Conservation (phyloP, 2,113 vertebrate genomes). For the Pelobates fuscus region DNA sequence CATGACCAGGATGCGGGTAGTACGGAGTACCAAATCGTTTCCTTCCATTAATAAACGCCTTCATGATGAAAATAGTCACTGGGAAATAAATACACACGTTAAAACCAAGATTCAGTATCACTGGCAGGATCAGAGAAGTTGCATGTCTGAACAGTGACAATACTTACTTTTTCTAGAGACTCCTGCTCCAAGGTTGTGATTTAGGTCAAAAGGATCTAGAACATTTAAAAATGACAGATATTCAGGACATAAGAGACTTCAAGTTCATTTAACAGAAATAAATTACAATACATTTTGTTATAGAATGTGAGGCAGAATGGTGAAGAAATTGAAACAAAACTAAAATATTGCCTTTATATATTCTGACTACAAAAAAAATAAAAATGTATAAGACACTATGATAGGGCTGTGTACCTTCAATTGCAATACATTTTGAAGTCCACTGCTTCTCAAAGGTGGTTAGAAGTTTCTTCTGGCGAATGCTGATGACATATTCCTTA, state of each 20-base stretch:
- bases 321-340: no score
- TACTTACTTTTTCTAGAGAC: conserved; percentile 97
- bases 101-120: no score
- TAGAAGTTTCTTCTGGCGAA: conserved; percentile 89
- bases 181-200: conserved; percentile 98
- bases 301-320: no score
- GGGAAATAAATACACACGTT: conserved; percentile 50
- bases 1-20: conserved; percentile 84
- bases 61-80: conserved; percentile 99
- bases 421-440: conserved; percentile 98
- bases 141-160: not conserved
- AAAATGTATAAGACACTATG: no score
- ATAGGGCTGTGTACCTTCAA: conserved; percentile 78
- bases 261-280: no score
- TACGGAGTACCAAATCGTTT: conserved; percentile 94
- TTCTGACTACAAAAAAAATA: no score
- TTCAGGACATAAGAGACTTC: no score
- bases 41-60: conserved; percentile 97
- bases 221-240: conserved; percentile 25
- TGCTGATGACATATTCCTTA: conserved; percentile 96
- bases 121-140: no score
- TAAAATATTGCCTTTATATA: no score
- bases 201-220: conserved; percentile 97
- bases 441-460: conserved; percentile 98
- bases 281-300: no score